These are phyloP conservation scores for Myotis brandtii DNA, from an alignment of 2,113 vertebrate genomes.

Conservation along the genomic window DNA sequence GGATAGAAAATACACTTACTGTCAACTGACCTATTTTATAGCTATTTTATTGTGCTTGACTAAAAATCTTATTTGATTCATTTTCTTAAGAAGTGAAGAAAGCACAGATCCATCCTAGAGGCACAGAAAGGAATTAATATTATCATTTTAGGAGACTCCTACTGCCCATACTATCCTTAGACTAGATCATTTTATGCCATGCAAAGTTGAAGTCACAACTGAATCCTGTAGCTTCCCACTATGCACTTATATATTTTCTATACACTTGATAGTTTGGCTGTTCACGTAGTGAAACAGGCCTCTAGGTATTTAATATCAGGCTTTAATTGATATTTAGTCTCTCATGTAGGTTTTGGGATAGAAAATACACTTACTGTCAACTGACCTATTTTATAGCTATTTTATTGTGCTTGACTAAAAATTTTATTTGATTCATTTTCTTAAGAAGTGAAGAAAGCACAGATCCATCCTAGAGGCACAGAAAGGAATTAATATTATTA, in stretches of 20 bases:
- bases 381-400: not conserved
- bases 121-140: not conserved
- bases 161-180: not conserved
- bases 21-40: not conserved
- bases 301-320: not conserved
- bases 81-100: not conserved
- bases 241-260: too few species aligned
- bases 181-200: not conserved
- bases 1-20: not conserved
- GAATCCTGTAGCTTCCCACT: not conserved
- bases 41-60: not conserved
- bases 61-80: not conserved
- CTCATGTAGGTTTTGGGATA: not conserved
- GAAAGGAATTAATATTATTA: not conserved
- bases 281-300: too few species aligned
- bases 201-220: not conserved
- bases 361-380: not conserved
- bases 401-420: not conserved
- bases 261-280: too few species aligned
- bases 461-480: not conserved
- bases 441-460: not conserved
- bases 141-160: not conserved
- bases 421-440: not conserved
- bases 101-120: not conserved
- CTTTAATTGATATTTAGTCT: not conserved